Evolutionary conservation across 2,888 invertebrate species (phyloP), one percentile per base, ranked within the genome.

Genomic region (Pristionchus exspectatus): DNA sequence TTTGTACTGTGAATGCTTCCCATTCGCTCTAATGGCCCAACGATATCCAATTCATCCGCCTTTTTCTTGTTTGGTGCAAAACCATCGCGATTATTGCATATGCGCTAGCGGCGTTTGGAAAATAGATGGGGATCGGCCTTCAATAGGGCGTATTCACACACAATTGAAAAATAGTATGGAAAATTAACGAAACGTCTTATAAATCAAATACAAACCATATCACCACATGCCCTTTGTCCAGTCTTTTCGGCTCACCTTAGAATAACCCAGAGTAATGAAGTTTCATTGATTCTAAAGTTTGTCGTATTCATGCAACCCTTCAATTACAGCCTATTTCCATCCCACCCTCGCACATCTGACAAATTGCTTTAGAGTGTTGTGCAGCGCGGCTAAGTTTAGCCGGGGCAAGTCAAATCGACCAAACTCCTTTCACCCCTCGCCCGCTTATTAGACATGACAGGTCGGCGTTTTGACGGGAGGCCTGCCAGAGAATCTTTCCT

Each of bases 361-460:
- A 66, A 66, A 66, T 66, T 27, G n/a, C 66, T n/a, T 66, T 66
- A 66, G n/a, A 24, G 59, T 59, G 18, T 24, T 21, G 63, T 63
- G 63, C 63, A n/a, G 63, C 21, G 38, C 21, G 63, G 63, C 63
- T 63, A 63, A 63, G 24, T 18, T 63, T 63, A 63, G 63, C 63
- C 63, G 21, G n/a, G 38, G 63, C 63, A 27, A 10, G 44, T 59
- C 59, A 24, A 59, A 59, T 59, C 59, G 59, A 59, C 72, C 72
- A 59, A 59, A 4, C 72, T 18, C 12, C 30, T 72, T n/a, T 63
- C 63, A 27, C 24, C 24, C 27, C n/a, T 10, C 27, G n/a, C 27
- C 14, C 72, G 72, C 72, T 72, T 72, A 72, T 72, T 72, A 72
- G 72, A 72, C 72, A 72, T 72, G 72, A 72, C 72, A 33, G 69